Evolutionary conservation across 1,140 invertebrate genomes (phyloP).

Genomic region (Trachymyrmex cornetzi): DNA sequence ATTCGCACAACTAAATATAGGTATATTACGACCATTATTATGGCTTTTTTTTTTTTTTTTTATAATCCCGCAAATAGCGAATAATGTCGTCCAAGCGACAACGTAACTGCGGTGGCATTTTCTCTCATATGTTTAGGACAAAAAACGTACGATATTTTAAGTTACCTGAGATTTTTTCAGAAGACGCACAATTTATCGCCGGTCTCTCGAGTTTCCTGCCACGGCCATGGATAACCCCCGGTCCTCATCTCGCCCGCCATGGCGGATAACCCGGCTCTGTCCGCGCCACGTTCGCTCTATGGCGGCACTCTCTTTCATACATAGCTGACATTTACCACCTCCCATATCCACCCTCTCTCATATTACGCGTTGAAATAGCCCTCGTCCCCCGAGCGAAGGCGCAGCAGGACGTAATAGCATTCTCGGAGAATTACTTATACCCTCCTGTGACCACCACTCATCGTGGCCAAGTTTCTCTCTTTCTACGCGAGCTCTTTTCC

Average conservation of each 20-base stretch:
- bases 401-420: slow-evolving; percentile 79
- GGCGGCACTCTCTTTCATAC: slow-evolving; percentile 68
- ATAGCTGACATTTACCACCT: slow-evolving; percentile 78
- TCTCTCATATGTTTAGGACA: slow-evolving; percentile 52
- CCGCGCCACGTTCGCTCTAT: slow-evolving; percentile 52
- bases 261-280: slow-evolving; percentile 58
- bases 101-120: neutral
- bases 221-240: slow-evolving; percentile 45
- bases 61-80: slow-evolving; percentile 23
- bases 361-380: slow-evolving; percentile 80
- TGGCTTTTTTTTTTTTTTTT: no score
- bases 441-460: slow-evolving; percentile 74
- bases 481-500: slow-evolving; percentile 41
- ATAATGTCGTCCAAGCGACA: neutral
- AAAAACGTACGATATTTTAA: slow-evolving; percentile 64
- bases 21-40: neutral
- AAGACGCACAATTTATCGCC: slow-evolving; percentile 57
- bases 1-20: neutral
- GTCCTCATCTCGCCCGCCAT: neutral
- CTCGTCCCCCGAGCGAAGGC: slow-evolving; percentile 76
- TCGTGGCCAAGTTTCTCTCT: slow-evolving; percentile 77
- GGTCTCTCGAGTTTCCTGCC: slow-evolving; percentile 48
- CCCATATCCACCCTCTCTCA: slow-evolving; percentile 70
- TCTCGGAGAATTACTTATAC: slow-evolving; percentile 80
- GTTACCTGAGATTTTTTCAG: slow-evolving; percentile 65